Base-by-base conservation (phyloP, 1,140 invertebrate genomes). In the Phymorhynchus buccinoides region DNA sequence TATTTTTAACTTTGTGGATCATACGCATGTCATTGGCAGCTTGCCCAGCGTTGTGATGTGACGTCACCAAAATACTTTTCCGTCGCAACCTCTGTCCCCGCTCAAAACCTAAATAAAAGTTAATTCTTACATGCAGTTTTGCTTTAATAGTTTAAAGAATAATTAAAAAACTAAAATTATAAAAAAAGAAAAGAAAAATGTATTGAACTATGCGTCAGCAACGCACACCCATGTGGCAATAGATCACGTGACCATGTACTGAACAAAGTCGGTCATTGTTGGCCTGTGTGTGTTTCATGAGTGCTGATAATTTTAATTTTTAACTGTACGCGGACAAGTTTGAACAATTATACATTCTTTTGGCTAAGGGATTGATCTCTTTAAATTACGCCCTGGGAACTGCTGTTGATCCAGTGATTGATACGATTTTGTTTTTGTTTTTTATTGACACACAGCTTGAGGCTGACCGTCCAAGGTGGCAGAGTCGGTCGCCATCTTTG, bases 391-490 rank as follows among this genome's bases (percentile, higher is more conserved):
- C 22, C 22, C 22, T 71, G 14, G n/a, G 37, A 27, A 71, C 37
- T 18, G 30, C 9, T 35, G 35, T 32, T 71, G 68, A 35, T 71
- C 30, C 7, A 35, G 30, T 71, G 35, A 35, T 9, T 0, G 68
- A 9, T 9, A 71, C 68, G 30, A 71, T 37, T 18, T 73, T 41
- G 39, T 22, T 41, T 3, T 75, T 75, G 4, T 22, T 14, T 9
- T 9, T 7, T 22, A 32, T 35, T 35, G 35, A 41, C 37, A 3
- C 35, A 75, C 73, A 75, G 73, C 73, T 75, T 75, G 73, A 37
- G 35, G 73, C 73, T 75, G 73, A 37, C 73, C 73, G 22, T 35
- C 35, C 73, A 75, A 41, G 42, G 73, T 75, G 73, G 73, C 73
- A 16, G 37, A 75, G 14, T 41, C 73, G 37, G 73, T 37, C 68